These are phyloP conservation scores for Urocitellus parryii DNA, from an alignment of 2,113 vertebrate species.

Conservation along the genomic window DNA sequence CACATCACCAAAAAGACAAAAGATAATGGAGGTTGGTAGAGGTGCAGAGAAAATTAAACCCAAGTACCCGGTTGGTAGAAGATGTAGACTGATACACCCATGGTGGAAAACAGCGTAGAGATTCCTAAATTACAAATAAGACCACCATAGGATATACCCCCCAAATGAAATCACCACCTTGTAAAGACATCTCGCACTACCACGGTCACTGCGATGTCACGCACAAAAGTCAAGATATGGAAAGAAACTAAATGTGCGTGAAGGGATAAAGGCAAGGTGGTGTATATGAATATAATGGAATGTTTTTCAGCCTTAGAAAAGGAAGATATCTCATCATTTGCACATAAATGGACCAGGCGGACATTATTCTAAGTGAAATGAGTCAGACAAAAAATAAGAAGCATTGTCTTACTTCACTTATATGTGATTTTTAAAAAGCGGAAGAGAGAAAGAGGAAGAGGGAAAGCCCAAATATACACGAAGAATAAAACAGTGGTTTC, in stretches of 20 bases:
- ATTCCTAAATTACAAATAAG: neutral
- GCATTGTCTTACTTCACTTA: too few species aligned
- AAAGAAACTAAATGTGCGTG: neutral
- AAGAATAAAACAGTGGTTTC: neutral
- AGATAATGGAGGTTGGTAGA: neutral
- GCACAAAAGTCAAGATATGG: neutral
- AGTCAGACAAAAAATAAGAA: too few species aligned
- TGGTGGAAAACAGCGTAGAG: neutral
- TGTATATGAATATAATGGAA: too few species aligned
- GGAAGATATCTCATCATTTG: too few species aligned
- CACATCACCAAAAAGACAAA: neutral
- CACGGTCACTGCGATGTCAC: neutral
- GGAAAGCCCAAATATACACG: neutral
- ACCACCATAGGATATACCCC: too few species aligned
- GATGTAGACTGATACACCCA: neutral
- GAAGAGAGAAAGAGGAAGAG: too few species aligned
- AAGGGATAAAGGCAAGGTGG: neutral
- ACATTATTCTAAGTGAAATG: too few species aligned
- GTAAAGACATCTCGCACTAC: neutral
- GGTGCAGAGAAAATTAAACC: neutral
- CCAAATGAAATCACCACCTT: neutral
- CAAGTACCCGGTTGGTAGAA: too few species aligned
- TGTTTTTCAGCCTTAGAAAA: too few species aligned
- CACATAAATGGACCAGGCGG: too few species aligned
- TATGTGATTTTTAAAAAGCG: too few species aligned